Evolutionary conservation across 2,797 vertebrate genomes (phyloP), one percentile per base, ranked within the genome.

Genomic region (Peromyscus eremicus): DNA sequence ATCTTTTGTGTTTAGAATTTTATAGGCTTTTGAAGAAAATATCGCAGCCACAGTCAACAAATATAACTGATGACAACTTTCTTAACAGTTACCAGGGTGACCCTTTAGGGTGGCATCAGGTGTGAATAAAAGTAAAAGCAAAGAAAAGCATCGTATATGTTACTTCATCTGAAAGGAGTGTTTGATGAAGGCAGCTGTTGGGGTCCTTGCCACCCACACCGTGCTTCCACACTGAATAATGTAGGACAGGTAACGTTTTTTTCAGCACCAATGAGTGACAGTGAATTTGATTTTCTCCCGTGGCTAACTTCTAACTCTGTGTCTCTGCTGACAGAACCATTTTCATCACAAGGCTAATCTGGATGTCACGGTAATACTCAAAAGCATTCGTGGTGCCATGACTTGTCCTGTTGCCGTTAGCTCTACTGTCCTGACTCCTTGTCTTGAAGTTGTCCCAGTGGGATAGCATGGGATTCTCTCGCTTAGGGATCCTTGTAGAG

Each of bases 221-320:
- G 76, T 83, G 10, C 57, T 70, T 37, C 29, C 21, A 77, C 57
- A 66, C 40, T 91, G 49, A 93, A 34, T 46, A 57, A 76, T 95
- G 27, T 5, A n/a, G 89, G 85, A 95, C 81, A 89, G 94, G 92
- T 83, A 89, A 80, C 79, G 64, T 62, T 95, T 87, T 87, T 52
- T 84, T 66, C 60, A 64, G 23, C 52, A 11, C 71, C 34, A 66
- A 46, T 82, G 86, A 85, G 86, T 81, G 94, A 96, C 34, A 90
- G 5, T 6, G 5, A 77, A 92, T 86, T 90, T 82, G 89, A 96
- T 94, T 73, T 95, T 93, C 93, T 75, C 85, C 86, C 91, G 5
- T 81, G 87, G 82, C 46, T 95, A 76, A 82, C 88, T 95, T 83
- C 43, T 49, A 97, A 46, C 75, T 40, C 8, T 0, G 25, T 13